These are phyloP conservation scores for Propithecus coquereli DNA, from an alignment of 2,113 vertebrate genomes.

Conservation along the genomic window DNA sequence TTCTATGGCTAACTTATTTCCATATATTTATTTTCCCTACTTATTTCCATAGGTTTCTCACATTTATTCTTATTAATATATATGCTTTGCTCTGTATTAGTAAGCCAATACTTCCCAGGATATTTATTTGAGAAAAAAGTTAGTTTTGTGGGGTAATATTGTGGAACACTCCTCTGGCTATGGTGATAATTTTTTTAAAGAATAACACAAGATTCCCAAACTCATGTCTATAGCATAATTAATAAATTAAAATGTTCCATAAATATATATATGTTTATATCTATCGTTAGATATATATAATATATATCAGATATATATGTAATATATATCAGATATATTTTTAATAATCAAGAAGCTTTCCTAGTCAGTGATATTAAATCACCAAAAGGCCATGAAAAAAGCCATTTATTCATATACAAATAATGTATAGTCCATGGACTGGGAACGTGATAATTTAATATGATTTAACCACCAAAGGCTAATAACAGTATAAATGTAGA, in stretches of 20 bases:
- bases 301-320: background rate
- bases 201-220: background rate
- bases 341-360: background rate
- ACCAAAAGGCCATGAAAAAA: background rate
- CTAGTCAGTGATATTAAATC: background rate
- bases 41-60: conserved; percentile 2
- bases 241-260: background rate
- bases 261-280: background rate
- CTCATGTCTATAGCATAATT: background rate
- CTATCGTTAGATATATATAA: background rate
- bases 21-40: background rate
- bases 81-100: background rate
- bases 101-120: background rate
- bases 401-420: background rate
- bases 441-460: background rate
- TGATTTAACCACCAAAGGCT: background rate
- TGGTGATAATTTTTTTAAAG: background rate
- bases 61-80: background rate
- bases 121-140: conserved; percentile 7
- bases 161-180: background rate
- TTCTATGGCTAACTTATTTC: conserved; percentile 17
- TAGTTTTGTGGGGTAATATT: background rate
- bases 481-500: background rate
- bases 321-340: background rate
- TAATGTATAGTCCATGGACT: background rate